These are phyloP conservation scores for Furcula furcula DNA, from an alignment of 2,888 invertebrate species.

Conservation along the genomic window DNA sequence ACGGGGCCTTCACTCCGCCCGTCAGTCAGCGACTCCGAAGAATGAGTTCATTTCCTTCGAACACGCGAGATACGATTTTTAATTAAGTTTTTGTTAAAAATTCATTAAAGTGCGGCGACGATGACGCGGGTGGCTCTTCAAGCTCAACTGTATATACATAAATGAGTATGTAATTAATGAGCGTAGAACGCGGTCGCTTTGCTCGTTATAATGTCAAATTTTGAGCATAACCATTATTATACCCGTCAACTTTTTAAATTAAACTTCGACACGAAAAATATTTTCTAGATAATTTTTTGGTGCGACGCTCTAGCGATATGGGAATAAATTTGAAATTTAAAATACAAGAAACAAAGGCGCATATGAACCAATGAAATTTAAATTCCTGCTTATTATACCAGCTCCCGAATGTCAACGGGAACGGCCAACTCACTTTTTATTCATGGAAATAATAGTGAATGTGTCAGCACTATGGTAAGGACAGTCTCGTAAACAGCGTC, in stretches of 20 bases:
- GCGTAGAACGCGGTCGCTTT: conserved; percentile 46
- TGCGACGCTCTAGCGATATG: conserved; percentile 11
- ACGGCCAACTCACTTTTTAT: conserved; percentile 60
- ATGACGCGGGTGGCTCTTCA: conserved; percentile 54
- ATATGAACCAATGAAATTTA: conserved; percentile 54
- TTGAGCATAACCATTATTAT: conserved; percentile 48
- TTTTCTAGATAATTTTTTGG: conserved; percentile 22
- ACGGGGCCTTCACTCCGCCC: conserved; percentile 70
- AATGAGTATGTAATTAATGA: conserved; percentile 75
- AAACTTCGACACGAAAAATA: conserved; percentile 37
- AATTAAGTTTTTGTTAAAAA: conserved; percentile 82
- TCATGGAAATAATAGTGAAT: conserved; percentile 59
- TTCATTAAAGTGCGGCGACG: conserved; percentile 72
- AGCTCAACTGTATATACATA: conserved; percentile 59
- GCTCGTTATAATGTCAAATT: conserved; percentile 54
- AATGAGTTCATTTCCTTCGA: conserved; percentile 82
- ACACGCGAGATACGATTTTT: conserved; percentile 79
- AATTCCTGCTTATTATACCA: conserved; percentile 60
- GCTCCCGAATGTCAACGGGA: conserved; percentile 56
- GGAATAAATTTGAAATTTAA: conserved; percentile 42
- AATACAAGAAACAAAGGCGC: conserved; percentile 37
- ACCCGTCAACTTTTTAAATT: conserved; percentile 51
- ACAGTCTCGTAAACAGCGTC: conserved; percentile 31
- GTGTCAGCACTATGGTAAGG: conserved; percentile 48
- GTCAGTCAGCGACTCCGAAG: conserved; percentile 75